These are phyloP conservation scores for Uria lomvia DNA, from an alignment of 2,113 vertebrate species.

Conservation along the genomic window DNA sequence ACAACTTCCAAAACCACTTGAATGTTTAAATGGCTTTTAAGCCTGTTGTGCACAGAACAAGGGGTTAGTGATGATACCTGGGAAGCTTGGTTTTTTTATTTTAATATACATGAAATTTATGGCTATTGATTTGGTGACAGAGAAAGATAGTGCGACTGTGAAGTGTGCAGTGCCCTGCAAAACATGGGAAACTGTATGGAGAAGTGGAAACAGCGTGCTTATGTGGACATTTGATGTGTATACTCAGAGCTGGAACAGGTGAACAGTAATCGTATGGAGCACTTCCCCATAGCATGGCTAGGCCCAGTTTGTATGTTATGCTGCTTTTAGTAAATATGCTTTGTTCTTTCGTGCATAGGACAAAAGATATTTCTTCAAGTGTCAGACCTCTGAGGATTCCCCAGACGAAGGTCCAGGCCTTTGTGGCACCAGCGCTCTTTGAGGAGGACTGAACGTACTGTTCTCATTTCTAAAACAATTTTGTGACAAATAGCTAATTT, in stretches of 20 bases:
- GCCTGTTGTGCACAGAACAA: not conserved
- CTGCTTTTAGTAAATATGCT: not conserved
- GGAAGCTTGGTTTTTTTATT: accelerated
- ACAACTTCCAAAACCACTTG: not conserved
- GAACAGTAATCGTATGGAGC: not conserved
- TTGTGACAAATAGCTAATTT: not conserved
- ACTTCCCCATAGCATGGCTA: accelerated
- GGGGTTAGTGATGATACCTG: not conserved
- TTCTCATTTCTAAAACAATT: not conserved
- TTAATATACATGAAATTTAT: too few species aligned
- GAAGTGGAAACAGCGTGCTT: not conserved
- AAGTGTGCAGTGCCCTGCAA: not conserved
- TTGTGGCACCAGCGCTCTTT: not conserved
- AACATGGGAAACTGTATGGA: not conserved
- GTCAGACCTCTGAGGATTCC: not conserved
- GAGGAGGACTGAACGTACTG: not conserved
- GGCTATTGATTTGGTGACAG: not conserved
- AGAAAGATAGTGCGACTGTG: not conserved
- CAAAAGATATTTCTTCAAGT: not conserved
- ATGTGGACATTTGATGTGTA: accelerated
- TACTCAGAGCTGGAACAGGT: not conserved
- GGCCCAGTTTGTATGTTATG: not conserved
- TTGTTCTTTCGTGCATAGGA: not conserved
- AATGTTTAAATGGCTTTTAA: not conserved
- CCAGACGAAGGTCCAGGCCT: not conserved